Base-by-base conservation (phyloP, 2,113 vertebrate species). In the Tautogolabrus adspersus region DNA sequence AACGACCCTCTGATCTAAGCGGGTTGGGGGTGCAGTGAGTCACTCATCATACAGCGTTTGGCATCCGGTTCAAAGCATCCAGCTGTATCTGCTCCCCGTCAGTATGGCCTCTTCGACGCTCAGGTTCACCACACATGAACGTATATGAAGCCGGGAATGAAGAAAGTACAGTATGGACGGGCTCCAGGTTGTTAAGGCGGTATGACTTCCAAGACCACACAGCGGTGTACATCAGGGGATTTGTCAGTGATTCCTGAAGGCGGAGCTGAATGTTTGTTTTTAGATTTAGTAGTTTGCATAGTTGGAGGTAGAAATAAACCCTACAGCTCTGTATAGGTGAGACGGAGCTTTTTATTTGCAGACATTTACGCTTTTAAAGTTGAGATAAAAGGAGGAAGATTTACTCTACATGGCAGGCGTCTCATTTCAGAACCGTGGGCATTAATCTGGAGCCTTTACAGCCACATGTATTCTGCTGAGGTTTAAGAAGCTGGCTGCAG, bases 1-100 rank as follows among this genome's bases (percentile, higher is more conserved):
- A 47, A 60, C 30, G 3, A 49, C 21, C 66, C 62, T 75, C 57
- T 67, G 61, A 63, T 75, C 65, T 23, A 42, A 34, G 5, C 56
- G 23, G 72, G 34, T 58, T 47, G 47, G 37, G 10, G 61, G 38
- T 2, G 21, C 62, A 15, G 46, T 77, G 82, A 73, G 46, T 82
- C 59, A 74, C 66, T 37, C 67, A 40, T 72, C 72, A 65, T 13
- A 62, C 74, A 16, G 63, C n/a, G 13, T 55, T 75, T 72, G 63
- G 55, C 72, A 44, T 69, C 52, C 6, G 12, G n/a, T 71, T 75
- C 75, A 83, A 72, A 85, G 61, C 75, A 62, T 47, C 16, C 19
- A 4, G 3, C 38, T 51, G 21, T 19, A 67, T 57, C 54, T 34
- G 61, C 40, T 52, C 54, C 46, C 54, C 23, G 2, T 57, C 10